These are phyloP conservation scores for Nysson spinosus DNA, from an alignment of 2,888 invertebrate genomes.

Conservation along the genomic window DNA sequence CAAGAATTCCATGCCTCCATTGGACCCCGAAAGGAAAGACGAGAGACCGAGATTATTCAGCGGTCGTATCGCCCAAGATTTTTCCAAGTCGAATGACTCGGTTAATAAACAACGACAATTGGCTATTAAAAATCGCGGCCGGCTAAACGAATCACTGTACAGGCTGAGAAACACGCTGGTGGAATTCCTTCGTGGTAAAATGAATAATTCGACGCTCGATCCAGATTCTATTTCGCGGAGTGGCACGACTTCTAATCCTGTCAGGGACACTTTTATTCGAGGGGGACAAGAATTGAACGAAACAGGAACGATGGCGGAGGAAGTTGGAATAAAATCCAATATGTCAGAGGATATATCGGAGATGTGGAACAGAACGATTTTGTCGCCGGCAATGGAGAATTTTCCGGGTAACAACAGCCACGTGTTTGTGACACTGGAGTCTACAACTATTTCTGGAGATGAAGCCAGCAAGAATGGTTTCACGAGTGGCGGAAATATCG, in stretches of 20 bases:
- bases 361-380: background rate
- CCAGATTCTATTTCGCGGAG: background rate
- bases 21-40: too few species aligned
- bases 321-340: background rate
- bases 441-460: conserved; percentile 23
- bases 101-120: background rate
- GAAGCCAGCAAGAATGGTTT: conserved; percentile 15
- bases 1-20: too few species aligned
- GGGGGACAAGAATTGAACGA: background rate
- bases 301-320: background rate
- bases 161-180: conserved; percentile 27
- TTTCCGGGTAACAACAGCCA: background rate
- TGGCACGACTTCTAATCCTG: background rate
- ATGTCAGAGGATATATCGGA: background rate
- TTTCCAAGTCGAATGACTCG: background rate
- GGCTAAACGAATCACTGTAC: conserved; percentile 24
- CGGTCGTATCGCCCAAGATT: background rate
- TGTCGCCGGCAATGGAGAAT: background rate
- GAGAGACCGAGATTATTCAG: background rate
- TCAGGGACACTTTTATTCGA: background rate
- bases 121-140: background rate
- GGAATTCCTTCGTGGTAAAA: conserved; percentile 14
- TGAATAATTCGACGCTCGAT: background rate
- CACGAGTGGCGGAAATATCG: background rate
- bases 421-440: conserved; percentile 1